Conservation (phyloP, 1,140 invertebrate genomes). For the Hylaeus anthracinus region DNA sequence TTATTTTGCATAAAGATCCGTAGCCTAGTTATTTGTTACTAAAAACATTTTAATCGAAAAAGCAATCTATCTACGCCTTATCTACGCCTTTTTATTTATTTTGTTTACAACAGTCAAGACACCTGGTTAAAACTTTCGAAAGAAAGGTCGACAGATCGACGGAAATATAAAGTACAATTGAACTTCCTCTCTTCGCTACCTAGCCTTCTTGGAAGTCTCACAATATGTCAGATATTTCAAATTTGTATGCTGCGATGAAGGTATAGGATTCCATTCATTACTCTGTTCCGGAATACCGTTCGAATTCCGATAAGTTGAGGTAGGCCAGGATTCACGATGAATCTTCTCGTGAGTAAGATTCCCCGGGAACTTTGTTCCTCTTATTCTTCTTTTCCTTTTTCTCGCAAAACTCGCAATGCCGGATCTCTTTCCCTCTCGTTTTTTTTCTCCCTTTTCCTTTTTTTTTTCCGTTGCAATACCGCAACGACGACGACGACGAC, state of each 20-base stretch:
- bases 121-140: no score
- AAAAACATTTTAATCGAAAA: no score
- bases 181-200: no score
- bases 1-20: no score
- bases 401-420: constrained; percentile 19
- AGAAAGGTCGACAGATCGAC: no score
- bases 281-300: constrained; percentile 5
- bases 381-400: constrained; percentile 35
- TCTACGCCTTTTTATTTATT: no score
- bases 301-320: constrained; percentile 34
- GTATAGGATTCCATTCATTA: constrained; percentile 2
- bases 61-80: no score
- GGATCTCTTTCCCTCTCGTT: constrained; percentile 8
- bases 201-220: no score
- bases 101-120: no score
- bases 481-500: constrained; percentile 7
- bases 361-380: not conserved
- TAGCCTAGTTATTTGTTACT: no score
- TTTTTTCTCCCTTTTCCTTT: not conserved
- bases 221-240: no score
- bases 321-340: constrained; percentile 39
- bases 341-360: constrained; percentile 23
- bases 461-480: constrained; percentile 24
- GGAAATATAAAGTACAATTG: no score
- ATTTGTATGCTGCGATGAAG: not conserved